Evolutionary conservation across 2,888 invertebrate genomes (phyloP).

Genomic region (Baronia brevicornis): DNA sequence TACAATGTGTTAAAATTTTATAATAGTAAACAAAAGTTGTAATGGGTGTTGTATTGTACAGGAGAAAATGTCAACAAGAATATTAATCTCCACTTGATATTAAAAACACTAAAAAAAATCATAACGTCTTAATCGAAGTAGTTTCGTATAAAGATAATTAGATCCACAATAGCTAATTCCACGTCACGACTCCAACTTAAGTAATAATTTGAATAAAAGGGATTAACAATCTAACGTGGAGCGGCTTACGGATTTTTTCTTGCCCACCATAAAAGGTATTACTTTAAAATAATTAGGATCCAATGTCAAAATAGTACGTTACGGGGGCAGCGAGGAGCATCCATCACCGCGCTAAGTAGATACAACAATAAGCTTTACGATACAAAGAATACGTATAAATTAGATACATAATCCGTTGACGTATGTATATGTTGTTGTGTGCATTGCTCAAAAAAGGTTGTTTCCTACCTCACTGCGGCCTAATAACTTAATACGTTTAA

Average conservation of each 20-base stretch:
- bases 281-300: slow-evolving; percentile 65
- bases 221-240: slow-evolving; percentile 39
- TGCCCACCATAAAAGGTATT: slow-evolving; percentile 48
- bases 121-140: slow-evolving; percentile 12
- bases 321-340: slow-evolving; percentile 40
- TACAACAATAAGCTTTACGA: slow-evolving; percentile 47
- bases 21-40: too few species aligned
- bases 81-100: too few species aligned
- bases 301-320: slow-evolving; percentile 64
- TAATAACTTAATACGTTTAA: slow-evolving; percentile 62
- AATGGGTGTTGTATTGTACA: too few species aligned
- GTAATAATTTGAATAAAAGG: slow-evolving; percentile 38
- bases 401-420: slow-evolving; percentile 66
- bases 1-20: too few species aligned
- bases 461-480: slow-evolving; percentile 38
- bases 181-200: slow-evolving; percentile 18
- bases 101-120: too few species aligned
- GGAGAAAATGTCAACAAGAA: too few species aligned
- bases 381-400: slow-evolving; percentile 59
- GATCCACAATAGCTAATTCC: slow-evolving; percentile 15
- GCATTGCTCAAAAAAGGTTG: slow-evolving; percentile 38
- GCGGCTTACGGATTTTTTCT: slow-evolving; percentile 35
- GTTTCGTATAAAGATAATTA: slow-evolving; percentile 7
- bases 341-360: slow-evolving; percentile 52
- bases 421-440: slow-evolving; percentile 51